Evolutionary conservation across 1,140 invertebrate species (phyloP), one percentile per base, ranked within the genome.

Genomic region (Drosophila sproati): DNA sequence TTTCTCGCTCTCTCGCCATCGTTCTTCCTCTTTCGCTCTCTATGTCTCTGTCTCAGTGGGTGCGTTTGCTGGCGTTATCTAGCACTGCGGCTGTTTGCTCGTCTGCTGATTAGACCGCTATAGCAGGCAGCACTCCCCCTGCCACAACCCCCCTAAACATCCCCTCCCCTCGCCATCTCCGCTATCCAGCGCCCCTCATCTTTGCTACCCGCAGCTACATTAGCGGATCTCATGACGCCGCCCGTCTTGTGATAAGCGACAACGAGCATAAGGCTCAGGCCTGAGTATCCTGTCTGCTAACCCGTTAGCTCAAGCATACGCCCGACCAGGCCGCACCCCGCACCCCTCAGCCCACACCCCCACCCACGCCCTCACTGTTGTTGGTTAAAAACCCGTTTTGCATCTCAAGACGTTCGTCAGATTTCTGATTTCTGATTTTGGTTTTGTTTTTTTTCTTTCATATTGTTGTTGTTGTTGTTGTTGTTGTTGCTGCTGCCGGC

Each of bases 21-120:
- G 3, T 41, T 3, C 39, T 10, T 7, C 8, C 12, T 28, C 4
- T 28, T 1, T 29, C 31, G 1, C 31, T 29, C 20, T n/a, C 32
- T 12, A 12, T 12, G 12, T 10, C 4, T 12, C 12, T n/a, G 39
- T 10, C n/a, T 3, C 10, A 51, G 41, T 59, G 34, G 63, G 41
- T 59, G 66, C 64, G 73, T 78, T 60, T 68, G 78, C 37, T 72
- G 66, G 78, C 82, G 78, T 77, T 85, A 80, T 88, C 77, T 69
- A 28, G 34, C 54, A 77, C 82, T 77, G 83, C 52, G 72, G 85
- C 85, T 88, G 80, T 88, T 89, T 88, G 80, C 82, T 52, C 56
- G 85, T 73, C 77, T 89, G 59, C 85, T 88, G 83, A 88, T 88
- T 88, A 88, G 83, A 88, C 83, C 85, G 77, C 83, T 60, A 54